Evolutionary conservation across 2,888 invertebrate genomes (phyloP).

Genomic region (Tromatobia lineatoria): DNA sequence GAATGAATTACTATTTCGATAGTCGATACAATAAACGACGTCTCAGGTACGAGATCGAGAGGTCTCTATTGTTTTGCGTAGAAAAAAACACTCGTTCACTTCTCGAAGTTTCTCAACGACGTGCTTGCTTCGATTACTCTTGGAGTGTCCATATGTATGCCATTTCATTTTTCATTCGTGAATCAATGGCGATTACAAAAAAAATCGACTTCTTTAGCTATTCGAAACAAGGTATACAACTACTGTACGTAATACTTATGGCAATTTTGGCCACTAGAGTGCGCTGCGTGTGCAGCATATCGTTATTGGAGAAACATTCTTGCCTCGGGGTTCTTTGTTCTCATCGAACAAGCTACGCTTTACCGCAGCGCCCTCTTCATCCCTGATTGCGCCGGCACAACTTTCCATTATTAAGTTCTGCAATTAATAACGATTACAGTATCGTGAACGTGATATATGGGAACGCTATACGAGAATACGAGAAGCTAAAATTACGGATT

Average conservation of each 20-base stretch:
- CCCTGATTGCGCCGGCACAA: neutral
- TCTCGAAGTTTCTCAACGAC: neutral
- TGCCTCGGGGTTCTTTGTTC: conserved; percentile 38
- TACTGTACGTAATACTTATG: neutral
- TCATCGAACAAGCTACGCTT: conserved; percentile 1
- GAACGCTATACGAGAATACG: conserved; percentile 24
- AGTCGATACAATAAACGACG: conserved; percentile 24
- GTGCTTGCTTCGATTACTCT: neutral
- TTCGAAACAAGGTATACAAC: conserved; percentile 6
- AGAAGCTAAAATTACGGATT: conserved; percentile 54
- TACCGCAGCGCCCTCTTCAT: neutral
- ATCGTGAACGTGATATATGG: conserved; percentile 8
- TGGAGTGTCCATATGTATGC: conserved; percentile 24
- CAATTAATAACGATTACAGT: conserved; percentile 65
- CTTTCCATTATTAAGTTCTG: conserved; percentile 41
- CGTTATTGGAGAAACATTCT: conserved; percentile 12
- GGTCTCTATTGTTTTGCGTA: conserved; percentile 47
- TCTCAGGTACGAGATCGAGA: conserved; percentile 41
- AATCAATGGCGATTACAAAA: conserved; percentile 1
- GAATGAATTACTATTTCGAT: conserved; percentile 11
- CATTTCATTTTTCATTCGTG: conserved; percentile 17
- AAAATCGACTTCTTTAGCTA: conserved; percentile 18
- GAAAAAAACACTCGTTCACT: conserved; percentile 19
- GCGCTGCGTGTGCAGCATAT: neutral
- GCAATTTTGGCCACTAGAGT: conserved; percentile 7